phyloP scores from a whole-genome alignment of 2,888 invertebrate species.

The Pseudococcus jackbeardsleyi region DNA sequence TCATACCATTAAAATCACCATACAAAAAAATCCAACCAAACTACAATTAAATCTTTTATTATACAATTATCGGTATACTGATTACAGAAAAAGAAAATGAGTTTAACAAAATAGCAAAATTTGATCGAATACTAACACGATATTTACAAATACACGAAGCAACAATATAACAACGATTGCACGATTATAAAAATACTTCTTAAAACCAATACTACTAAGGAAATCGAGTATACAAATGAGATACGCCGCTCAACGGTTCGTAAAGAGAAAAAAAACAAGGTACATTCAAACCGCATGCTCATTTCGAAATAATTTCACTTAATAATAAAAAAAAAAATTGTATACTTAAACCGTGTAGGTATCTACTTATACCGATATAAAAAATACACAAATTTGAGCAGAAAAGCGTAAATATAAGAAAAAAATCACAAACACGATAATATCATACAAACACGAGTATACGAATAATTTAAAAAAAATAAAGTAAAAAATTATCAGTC shows the following conservation, averaged over 20 bases:
- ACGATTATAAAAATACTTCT: conserved; percentile 6
- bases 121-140: conserved; percentile 45
- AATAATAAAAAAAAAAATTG: conserved; percentile 1
- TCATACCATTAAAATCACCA: no score
- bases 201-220: neutral
- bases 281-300: neutral
- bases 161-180: conserved; percentile 51
- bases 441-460: conserved; percentile 19
- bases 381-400: conserved; percentile 47
- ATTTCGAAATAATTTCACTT: neutral
- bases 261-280: neutral
- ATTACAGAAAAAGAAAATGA: conserved; percentile 20
- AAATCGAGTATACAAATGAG: conserved; percentile 31
- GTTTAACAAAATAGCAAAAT: conserved; percentile 44
- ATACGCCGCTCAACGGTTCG: neutral
- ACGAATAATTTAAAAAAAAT: conserved; percentile 17
- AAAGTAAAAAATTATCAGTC: conserved; percentile 38
- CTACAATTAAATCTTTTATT: conserved; percentile 42
- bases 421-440: conserved; percentile 43
- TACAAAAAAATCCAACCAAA: no score
- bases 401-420: conserved; percentile 37
- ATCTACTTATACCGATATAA: conserved; percentile 21
- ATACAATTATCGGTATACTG: conserved; percentile 45
- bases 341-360: conserved; percentile 13
- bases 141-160: conserved; percentile 26